A percentile compares a stretch with the other conserved stretches of the same genome.
Evolutionary conservation across 2,113 vertebrate genomes (phyloP).

Genomic region (Rhynchopsitta pachyrhyncha): DNA sequence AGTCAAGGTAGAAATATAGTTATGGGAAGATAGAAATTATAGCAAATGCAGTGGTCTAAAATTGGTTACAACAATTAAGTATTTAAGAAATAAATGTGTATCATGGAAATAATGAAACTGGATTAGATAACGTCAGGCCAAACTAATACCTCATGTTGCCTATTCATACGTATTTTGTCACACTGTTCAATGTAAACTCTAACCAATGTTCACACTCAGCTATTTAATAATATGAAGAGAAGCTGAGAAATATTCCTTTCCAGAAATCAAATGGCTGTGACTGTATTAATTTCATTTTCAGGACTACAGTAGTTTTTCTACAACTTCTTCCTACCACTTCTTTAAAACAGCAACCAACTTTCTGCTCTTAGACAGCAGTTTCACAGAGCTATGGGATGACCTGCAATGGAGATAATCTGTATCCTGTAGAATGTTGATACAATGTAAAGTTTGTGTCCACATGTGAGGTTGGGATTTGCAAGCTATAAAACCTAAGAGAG

Average conservation of each 20-base stretch:
- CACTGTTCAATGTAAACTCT: not conserved
- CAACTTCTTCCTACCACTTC: not conserved
- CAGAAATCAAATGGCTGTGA: not conserved
- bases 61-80: not conserved
- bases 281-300: not conserved
- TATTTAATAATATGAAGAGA: not conserved
- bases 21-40: not conserved
- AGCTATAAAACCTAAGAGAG: not conserved
- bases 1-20: not conserved
- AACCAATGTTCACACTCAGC: not conserved
- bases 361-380: not conserved
- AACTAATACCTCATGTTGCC: not conserved
- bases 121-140: not conserved
- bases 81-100: not conserved
- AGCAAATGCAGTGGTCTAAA: not conserved
- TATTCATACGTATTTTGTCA: not conserved
- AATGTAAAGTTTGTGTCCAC: not conserved
- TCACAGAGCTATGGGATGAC: not conserved
- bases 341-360: not conserved
- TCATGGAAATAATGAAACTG: not conserved
- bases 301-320: not conserved
- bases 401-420: not conserved
- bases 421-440: not conserved
- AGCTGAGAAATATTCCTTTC: not conserved
- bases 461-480: not conserved